Evolutionary conservation across 2,113 vertebrate genomes (phyloP), one percentile per base, ranked within the genome.

Genomic region (Pelobates fuscus): DNA sequence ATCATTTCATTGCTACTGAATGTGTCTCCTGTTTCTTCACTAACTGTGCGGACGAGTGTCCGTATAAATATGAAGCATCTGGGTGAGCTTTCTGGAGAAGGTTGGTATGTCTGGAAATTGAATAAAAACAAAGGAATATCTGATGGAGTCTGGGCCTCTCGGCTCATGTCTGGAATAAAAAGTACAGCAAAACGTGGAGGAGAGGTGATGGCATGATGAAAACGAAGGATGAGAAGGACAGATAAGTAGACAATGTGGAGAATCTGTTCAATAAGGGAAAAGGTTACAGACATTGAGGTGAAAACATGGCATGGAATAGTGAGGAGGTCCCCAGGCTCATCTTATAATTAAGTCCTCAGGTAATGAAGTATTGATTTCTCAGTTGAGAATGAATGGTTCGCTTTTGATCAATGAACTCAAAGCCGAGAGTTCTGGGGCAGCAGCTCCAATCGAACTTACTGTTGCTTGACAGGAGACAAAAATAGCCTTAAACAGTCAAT

Each of bases 301-400:
- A 37, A 44, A 59, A 14, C 52, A 29, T 24, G 30, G 30, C 55
- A n/a, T n/a, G n/a, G n/a, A n/a, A n/a, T n/a, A 58, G 0, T n/a
- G 11, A 60, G 24, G 37, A 24, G 55, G 29, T 59, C n/a, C 55
- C 24, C 17, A 15, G 15, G 21, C 14, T 18, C 32, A 15, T 10
- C 57, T 60, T 60, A 2, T 63, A 54, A 64, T 52, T 23, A 5
- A 72, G 60, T 64, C 46, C 29, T 49, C 2, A 11, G 26, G 46
- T 73, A 73, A 73, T 73, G 71, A 65, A 24, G 29, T 73, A 73
- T 73, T 32, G 71, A 73, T 73, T 54, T 15, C 11, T 4, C 15
- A 14, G 68, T 32, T 7, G 30, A 25, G 29, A 17, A 69, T 32
- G 18, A 58, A 70, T 27, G 57, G 68, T 29, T 21, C 3, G 17